Evolutionary conservation across 2,797 vertebrate genomes (phyloP).

Genomic region (Taenioides sp.): DNA sequence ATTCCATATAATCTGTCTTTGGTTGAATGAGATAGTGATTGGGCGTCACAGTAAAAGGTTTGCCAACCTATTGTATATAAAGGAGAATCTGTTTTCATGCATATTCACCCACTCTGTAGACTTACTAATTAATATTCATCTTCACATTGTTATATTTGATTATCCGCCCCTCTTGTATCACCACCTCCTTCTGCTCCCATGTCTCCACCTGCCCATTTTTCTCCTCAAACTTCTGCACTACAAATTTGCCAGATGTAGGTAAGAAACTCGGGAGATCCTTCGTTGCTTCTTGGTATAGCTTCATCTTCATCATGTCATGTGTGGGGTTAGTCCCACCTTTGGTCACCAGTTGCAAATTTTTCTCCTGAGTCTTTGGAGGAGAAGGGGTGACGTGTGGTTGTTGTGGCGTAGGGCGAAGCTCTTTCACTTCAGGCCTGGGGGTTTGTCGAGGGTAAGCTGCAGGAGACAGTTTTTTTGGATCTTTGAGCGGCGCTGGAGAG

Average conservation of each 20-base stretch:
- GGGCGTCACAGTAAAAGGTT: no score
- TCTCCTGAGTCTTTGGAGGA: constrained; percentile 27
- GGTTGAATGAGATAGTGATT: no score
- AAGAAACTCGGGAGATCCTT: constrained; percentile 61
- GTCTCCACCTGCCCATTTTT: constrained; percentile 50
- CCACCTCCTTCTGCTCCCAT: constrained; percentile 70
- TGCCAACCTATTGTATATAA: no score
- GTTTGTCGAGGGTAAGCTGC: neutral
- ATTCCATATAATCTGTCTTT: no score
- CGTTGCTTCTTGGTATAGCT: constrained; percentile 41
- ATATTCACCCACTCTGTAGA: no score
- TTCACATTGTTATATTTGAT: constrained; percentile 64
- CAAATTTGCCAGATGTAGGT: constrained; percentile 63
- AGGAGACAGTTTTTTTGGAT: neutral
- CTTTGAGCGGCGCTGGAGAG: neutral
- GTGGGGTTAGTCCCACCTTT: constrained; percentile 3
- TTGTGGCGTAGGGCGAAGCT: neutral
- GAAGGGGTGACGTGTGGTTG: neutral
- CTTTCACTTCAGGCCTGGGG: constrained; percentile 32
- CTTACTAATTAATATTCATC: constrained; percentile 34
- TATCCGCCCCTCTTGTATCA: constrained; percentile 64
- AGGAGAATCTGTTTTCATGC: no score
- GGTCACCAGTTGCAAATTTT: constrained; percentile 13
- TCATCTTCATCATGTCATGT: constrained; percentile 45
- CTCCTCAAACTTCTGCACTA: constrained; percentile 54